Conservation (phyloP, 2,888 invertebrate species). For the Diarsia brunnea region DNA sequence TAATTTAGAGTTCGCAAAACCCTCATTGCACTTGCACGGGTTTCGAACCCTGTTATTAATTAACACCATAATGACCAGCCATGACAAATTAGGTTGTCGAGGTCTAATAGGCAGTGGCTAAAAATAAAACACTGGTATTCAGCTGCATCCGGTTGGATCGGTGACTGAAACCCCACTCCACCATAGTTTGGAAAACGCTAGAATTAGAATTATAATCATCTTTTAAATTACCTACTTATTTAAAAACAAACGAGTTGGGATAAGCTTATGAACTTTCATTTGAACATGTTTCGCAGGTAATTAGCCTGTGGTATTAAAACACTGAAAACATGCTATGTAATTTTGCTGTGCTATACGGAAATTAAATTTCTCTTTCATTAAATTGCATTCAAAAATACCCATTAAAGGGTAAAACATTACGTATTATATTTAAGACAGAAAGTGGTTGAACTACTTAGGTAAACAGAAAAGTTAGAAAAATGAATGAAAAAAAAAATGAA, state of each 20-base stretch:
- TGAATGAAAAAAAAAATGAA: too few species aligned
- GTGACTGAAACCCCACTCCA: too few species aligned
- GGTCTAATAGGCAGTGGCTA: too few species aligned
- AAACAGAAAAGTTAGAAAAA: neutral
- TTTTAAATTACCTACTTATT: neutral
- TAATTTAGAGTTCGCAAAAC: neutral
- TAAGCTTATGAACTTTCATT: constrained; percentile 23
- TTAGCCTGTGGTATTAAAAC: constrained; percentile 5
- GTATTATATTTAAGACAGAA: constrained; percentile 2
- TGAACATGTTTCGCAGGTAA: constrained; percentile 3
- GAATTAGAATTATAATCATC: neutral
- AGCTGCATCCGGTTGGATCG: too few species aligned
- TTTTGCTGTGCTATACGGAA: constrained; percentile 28
- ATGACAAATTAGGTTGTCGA: too few species aligned
- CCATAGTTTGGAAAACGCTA: too few species aligned
- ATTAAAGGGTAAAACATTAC: constrained; percentile 15
- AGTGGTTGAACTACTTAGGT: neutral
- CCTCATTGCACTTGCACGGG: too few species aligned
- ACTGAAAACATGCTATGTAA: constrained; percentile 7
- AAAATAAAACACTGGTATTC: too few species aligned
- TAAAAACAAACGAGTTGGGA: neutral
- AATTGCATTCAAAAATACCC: neutral
- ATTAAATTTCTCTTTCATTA: constrained; percentile 28
- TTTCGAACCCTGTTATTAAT: neutral
- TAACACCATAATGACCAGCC: neutral